These are phyloP conservation scores for Microtus montanus DNA, from an alignment of 2,113 vertebrate genomes.

Conservation along the genomic window DNA sequence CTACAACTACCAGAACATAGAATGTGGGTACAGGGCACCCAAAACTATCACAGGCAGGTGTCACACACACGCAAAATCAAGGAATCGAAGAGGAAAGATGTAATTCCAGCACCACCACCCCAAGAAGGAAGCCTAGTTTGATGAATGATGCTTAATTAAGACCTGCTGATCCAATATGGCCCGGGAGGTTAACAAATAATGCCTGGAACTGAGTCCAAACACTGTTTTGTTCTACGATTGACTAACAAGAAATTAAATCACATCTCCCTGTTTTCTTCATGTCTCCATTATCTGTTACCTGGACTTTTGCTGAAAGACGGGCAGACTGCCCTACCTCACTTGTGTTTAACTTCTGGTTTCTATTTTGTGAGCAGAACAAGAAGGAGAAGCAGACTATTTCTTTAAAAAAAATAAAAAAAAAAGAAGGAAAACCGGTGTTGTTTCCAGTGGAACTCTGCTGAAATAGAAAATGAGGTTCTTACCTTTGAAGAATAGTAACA, in stretches of 20 bases:
- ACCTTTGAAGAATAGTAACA: slow-evolving; percentile 64
- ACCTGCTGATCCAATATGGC: background rate
- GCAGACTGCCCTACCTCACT: background rate
- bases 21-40: background rate
- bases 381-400: background rate
- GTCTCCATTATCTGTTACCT: slow-evolving; percentile 8
- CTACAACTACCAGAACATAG: background rate
- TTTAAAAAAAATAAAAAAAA: background rate
- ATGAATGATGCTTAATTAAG: background rate
- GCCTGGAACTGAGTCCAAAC: slow-evolving; percentile 15
- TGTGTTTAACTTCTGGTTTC: slow-evolving; percentile 17
- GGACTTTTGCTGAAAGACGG: slow-evolving; percentile 23
- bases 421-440: background rate
- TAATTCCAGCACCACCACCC: background rate
- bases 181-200: slow-evolving; percentile 10
- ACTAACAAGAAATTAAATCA: slow-evolving; percentile 32
- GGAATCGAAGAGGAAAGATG: background rate
- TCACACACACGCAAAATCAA: background rate
- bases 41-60: background rate
- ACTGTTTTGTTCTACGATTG: background rate
- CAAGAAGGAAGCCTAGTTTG: background rate
- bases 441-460: slow-evolving; percentile 12
- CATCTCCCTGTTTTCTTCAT: background rate
- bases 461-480: slow-evolving; percentile 69
- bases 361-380: background rate